Conservation (phyloP, 2,797 vertebrate species). For the Lates japonicus region DNA sequence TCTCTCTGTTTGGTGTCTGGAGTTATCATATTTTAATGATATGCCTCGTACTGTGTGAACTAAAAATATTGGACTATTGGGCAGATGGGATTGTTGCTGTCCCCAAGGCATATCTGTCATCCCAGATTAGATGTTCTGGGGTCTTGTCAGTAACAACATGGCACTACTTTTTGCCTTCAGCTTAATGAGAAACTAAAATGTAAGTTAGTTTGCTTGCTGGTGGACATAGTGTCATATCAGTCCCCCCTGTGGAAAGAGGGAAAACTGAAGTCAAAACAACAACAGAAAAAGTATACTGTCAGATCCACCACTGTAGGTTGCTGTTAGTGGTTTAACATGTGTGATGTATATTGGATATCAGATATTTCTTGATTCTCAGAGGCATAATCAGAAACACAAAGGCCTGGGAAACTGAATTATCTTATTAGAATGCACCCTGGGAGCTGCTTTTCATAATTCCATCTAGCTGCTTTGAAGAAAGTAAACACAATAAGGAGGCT, state of each 20-base stretch:
- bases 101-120: conserved; percentile 33
- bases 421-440: conserved; percentile 24
- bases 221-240: conserved; percentile 5
- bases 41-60: conserved; percentile 3
- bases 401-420: conserved; percentile 19
- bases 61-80: conserved; percentile 40
- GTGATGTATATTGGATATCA: conserved; percentile 16
- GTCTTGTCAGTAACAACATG: conserved; percentile 42
- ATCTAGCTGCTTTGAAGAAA: conserved; percentile 21
- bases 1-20: neutral
- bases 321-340: neutral
- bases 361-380: conserved; percentile 16
- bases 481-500: conserved; percentile 35
- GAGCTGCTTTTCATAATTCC: conserved; percentile 41
- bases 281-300: conserved; percentile 32
- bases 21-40: conserved; percentile 62
- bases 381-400: conserved; percentile 41
- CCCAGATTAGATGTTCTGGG: conserved; percentile 33
- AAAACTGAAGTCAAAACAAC: conserved; percentile 17
- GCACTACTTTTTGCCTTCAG: conserved; percentile 20
- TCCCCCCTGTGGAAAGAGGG: conserved; percentile 1
- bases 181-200: conserved; percentile 43
- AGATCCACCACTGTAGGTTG: conserved; percentile 7
- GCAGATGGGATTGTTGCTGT: conserved; percentile 43
- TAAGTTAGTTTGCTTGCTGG: conserved; percentile 12